phyloP scores from a whole-genome alignment of 2,797 vertebrate genomes.

The Hypotaenidia philippensis region DNA sequence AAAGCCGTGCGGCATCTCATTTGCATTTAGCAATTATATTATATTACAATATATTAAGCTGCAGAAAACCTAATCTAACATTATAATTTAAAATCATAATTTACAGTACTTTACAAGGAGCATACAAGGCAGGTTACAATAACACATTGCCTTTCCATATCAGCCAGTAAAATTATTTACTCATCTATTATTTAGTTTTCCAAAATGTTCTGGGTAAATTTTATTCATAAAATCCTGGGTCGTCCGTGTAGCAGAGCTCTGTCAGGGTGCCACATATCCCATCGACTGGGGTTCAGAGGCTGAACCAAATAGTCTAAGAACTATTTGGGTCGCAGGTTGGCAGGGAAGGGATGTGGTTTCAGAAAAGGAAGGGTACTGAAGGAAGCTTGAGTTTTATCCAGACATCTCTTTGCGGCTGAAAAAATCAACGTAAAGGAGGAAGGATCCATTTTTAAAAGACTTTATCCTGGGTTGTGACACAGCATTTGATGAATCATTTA shows the following conservation, averaged over 20 bases:
- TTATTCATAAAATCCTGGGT: neutral
- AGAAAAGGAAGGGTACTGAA: neutral
- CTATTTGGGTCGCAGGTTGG: neutral
- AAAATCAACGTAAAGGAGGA: neutral
- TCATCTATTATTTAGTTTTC: slow-evolving; percentile 44
- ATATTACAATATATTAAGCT: slow-evolving; percentile 80
- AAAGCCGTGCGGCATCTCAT: slow-evolving; percentile 76
- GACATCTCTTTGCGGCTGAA: neutral
- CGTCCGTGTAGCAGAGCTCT: neutral
- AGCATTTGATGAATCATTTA: slow-evolving; percentile 62
- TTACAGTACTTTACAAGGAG: slow-evolving; percentile 73
- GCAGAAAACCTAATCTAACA: slow-evolving; percentile 79
- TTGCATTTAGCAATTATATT: slow-evolving; percentile 85
- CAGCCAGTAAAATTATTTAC: slow-evolving; percentile 68
- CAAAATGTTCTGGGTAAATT: slow-evolving; percentile 32
- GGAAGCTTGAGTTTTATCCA: neutral
- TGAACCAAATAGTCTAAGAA: neutral
- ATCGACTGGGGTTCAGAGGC: neutral
- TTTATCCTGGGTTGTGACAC: slow-evolving; percentile 50
- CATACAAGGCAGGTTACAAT: slow-evolving; percentile 75
- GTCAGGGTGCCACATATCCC: neutral
- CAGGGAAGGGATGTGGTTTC: neutral
- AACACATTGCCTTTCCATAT: slow-evolving; percentile 43
- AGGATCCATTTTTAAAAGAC: slow-evolving; percentile 10
- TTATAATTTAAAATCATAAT: slow-evolving; percentile 80